Evolutionary conservation across 1,140 invertebrate genomes (phyloP), one percentile per base, ranked within the genome.

Genomic region (Myzus persicae): DNA sequence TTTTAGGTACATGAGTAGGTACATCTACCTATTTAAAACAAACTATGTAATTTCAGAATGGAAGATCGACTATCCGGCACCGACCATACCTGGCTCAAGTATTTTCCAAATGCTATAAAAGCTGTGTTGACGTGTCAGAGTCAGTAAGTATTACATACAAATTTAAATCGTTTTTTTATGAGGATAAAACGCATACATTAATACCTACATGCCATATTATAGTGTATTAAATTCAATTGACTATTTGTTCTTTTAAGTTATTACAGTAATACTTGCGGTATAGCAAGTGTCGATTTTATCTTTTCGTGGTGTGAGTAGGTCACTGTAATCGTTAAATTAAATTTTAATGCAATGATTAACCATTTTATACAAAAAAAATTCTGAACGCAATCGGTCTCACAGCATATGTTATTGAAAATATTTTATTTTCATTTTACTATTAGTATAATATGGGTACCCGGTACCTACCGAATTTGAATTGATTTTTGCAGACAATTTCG

Each of bases 31-130:
- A n/a, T n/a, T n/a, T n/a, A 76, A 76, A n/a, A 76, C 4, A 76
- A 76, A 36, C 14, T 31, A 31, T 90, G 4, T 20, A 18, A n/a
- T 93, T 93, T 48, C 46, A 93, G 81, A 38, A 93, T 93, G 81
- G 48, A 93, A 1, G 46, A 92, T 38, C 11, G 42, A 54, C 81
- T 85, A 31, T 93, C 46, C 48, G 18, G 26, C 76, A n/a, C 42
- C 46, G 91, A 84, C 26, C 24, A 46, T 26, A 51, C n/a, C n/a
- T 85, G 48, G 38, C 85, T 84, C 76, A 54, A 93, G 38, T 85
- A 85, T 85, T 85, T 93, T 42, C 81, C n/a, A 51, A 85, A 85
- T 42, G 26, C 46, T 20, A 51, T 84, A 8, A 93, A 93, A 40
- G 40, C 76, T 26, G 81, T 8, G 24, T 81, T 92, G 67, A 82